phyloP scores from a whole-genome alignment of 2,888 invertebrate species.

The Aphodius granarius region DNA sequence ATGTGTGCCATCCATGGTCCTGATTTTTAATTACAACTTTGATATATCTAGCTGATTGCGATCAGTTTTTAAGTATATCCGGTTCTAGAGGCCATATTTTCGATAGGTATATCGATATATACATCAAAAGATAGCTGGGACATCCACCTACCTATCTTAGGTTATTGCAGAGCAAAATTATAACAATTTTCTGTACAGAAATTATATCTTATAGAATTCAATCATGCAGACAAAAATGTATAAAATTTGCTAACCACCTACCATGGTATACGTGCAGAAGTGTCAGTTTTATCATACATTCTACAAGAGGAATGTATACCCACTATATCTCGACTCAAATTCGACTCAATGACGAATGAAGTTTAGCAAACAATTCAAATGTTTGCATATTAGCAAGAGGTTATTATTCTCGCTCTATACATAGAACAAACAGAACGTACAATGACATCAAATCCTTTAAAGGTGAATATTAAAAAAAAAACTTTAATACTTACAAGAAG shows the following conservation, averaged over 20 bases:
- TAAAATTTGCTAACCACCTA: too few species aligned
- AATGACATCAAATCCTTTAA: background rate
- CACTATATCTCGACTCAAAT: background rate
- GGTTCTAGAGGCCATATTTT: too few species aligned
- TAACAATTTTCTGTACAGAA: too few species aligned
- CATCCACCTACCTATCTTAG: too few species aligned
- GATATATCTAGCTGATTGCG: too few species aligned
- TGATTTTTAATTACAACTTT: background rate
- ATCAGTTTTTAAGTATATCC: too few species aligned
- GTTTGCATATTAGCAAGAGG: background rate
- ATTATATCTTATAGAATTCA: too few species aligned
- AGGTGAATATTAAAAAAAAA: background rate
- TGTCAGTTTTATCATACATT: background rate
- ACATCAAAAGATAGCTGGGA: too few species aligned
- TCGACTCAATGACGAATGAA: background rate
- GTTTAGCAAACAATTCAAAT: background rate
- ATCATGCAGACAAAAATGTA: too few species aligned
- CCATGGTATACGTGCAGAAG: background rate
- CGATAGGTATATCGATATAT: too few species aligned
- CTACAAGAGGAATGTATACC: background rate
- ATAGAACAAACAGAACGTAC: background rate
- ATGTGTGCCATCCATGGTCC: background rate
- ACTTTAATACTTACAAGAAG: too few species aligned
- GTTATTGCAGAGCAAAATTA: too few species aligned
- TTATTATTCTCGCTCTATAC: background rate